Base-by-base conservation (phyloP, 53 echinoderm and acorn worm genomes). In the Crossaster papposus region DNA sequence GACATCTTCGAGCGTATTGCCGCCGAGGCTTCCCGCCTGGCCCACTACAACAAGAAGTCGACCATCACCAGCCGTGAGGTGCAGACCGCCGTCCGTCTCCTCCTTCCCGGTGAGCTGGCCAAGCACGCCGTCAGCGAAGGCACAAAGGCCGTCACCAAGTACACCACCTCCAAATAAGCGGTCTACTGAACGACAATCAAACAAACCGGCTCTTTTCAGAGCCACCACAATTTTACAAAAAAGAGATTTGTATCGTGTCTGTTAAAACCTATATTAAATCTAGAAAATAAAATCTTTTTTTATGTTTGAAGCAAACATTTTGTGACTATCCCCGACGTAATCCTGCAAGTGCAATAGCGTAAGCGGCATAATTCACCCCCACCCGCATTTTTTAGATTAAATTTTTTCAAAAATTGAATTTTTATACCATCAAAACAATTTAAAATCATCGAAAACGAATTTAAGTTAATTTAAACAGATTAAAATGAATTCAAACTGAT, bases 61-160 rank as follows among this genome's bases (percentile, higher is more conserved):
- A 95, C 95, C 93, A 93, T 93, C 93, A 90, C 86, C 80, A 93
- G 93, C 89, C 93, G 93, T 35, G 95, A 94, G 81, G 90, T 94
- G 51, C 81, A 86, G 90, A 95, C 95, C 89, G 94, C 94, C 72
- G 94, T 94, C 88, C 88, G 92, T 64, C 94, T 94, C 54, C 93
- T 93, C 28, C 95, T 93, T 82, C 93, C 95, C 87, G 93, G 95
- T 80, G 95, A 95, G 72, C 89, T 95, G 89, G 95, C 93, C 86
- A 93, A 95, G 89, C 93, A 93, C 91, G 93, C 93, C 85, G 93
- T 95, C 89, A 89, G 90, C 73, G 95, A 95, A 74, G 95, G 95
- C 80, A 95, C 95, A 72, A 95, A 93, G 90, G 95, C 95, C 29
- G 95, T 95, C 95, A 95, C 95, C 91, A 95, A 95, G 93, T 95